Base-by-base conservation (phyloP, 2,888 invertebrate genomes). In the Carterocephalus palaemon region DNA sequence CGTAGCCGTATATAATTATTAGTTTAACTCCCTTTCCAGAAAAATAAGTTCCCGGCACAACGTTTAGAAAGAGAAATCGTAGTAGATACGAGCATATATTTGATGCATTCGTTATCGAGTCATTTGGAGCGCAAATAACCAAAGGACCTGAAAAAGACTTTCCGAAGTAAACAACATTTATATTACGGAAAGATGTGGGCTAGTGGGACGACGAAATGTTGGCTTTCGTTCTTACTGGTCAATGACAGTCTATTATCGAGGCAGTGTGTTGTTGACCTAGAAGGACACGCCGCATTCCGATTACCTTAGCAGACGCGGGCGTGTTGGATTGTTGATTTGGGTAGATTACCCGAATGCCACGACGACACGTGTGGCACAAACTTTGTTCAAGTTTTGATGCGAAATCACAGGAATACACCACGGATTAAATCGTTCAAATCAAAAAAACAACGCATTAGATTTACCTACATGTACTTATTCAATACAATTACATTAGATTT, bases 271-370 rank as follows among this genome's bases (percentile, higher is more conserved):
- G 51, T 32, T 70, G 78, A 73, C 79, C 77, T 62, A 79, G 64
- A 76, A 80, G 80, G 79, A 79, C 61, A 60, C 56, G 58, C 57
- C 64, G 60, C 77, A 80, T 81, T 79, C 80, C 77, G 51, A 67
- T 51, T 49, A 54, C 57, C 63, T 51, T 59, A 50, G 55, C 42
- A 33, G 50, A 23, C 12, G 26, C 23, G 23, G n/a, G 20, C 17
- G 12, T 7, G 22, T 32, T 10, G 8, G 4, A 2, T 10, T 33
- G 17, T 24, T 34, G 29, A 12, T 36, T 43, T 36, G 16, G 28
- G 20, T 20, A 28, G 29, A 19, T 37, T 2, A 34, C 19, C n/a
- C n/a, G n/a, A n/a, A n/a, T n/a, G n/a, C n/a, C n/a, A n/a, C n/a
- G n/a, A n/a, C n/a, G n/a, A n/a, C n/a, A n/a, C n/a, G n/a, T n/a